phyloP scores from a whole-genome alignment of 2,888 invertebrate species.

The Scaptomyza flava region DNA sequence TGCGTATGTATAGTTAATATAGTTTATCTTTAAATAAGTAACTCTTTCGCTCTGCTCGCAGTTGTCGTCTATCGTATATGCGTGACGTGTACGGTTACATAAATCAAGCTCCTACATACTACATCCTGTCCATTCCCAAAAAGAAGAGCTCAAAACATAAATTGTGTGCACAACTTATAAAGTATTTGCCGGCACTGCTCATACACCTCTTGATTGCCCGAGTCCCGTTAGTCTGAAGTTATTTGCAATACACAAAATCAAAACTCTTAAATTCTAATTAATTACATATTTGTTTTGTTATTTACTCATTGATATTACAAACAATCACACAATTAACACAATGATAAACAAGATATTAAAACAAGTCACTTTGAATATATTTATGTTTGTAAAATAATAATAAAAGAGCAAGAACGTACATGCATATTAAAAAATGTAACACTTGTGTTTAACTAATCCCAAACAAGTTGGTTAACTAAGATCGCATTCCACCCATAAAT shows the following conservation, averaged over 20 bases:
- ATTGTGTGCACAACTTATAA: constrained; percentile 50
- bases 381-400: constrained; percentile 74
- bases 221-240: constrained; percentile 24
- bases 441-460: not conserved
- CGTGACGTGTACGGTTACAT: constrained; percentile 10
- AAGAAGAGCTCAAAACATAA: constrained; percentile 28
- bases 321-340: constrained; percentile 5
- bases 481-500: constrained; percentile 19
- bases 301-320: constrained; percentile 68
- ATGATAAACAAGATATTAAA: constrained; percentile 42
- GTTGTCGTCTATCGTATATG: constrained; percentile 22
- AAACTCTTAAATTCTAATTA: constrained; percentile 51
- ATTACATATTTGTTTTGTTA: constrained; percentile 71
- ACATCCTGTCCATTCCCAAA: not conserved
- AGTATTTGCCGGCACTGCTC: constrained; percentile 57
- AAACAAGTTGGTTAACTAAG: not conserved
- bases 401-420: constrained; percentile 46
- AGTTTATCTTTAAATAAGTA: constrained; percentile 60
- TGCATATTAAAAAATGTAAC: constrained; percentile 33
- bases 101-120: not conserved
- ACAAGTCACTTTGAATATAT: constrained; percentile 48
- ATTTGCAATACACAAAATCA: constrained; percentile 60
- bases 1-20: constrained; percentile 59
- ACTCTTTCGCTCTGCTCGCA: constrained; percentile 40
- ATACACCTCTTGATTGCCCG: constrained; percentile 8